phyloP scores from a whole-genome alignment of 2,888 invertebrate genomes.

The Drosophila ezoana region DNA sequence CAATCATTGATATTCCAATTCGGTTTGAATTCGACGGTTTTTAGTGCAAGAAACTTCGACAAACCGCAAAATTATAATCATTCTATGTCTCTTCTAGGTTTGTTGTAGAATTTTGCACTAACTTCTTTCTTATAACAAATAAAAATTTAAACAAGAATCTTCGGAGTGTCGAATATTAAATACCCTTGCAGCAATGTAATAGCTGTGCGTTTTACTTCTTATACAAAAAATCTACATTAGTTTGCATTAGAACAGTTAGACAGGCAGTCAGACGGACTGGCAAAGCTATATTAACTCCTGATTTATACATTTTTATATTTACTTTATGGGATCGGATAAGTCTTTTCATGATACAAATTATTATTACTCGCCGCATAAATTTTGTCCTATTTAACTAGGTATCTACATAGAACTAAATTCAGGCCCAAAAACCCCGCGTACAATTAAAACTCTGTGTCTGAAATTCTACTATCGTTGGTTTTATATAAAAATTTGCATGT shows the following conservation, averaged over 20 bases:
- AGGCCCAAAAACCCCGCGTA: conserved; percentile 8
- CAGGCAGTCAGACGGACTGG: neutral
- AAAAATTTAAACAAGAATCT: neutral
- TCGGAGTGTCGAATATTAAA: neutral
- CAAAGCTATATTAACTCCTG: no score
- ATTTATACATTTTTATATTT: no score
- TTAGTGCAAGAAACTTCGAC: neutral
- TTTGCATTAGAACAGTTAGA: neutral
- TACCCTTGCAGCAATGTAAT: neutral
- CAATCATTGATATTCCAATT: conserved; percentile 40
- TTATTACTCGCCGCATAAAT: no score
- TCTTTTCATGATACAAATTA: no score
- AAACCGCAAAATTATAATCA: neutral
- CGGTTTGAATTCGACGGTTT: neutral
- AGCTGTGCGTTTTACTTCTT: neutral
- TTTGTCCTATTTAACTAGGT: conserved; percentile 21
- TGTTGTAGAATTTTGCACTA: neutral
- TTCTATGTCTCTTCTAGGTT: neutral
- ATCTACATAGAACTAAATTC: conserved; percentile 2
- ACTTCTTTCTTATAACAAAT: neutral
- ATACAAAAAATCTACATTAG: neutral
- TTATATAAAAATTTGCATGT: conserved; percentile 62
- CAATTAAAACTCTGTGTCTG: conserved; percentile 13
- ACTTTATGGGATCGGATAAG: no score
- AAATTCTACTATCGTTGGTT: conserved; percentile 34